phyloP scores from a whole-genome alignment of 2,888 invertebrate species.

The Eulithis prunata region DNA sequence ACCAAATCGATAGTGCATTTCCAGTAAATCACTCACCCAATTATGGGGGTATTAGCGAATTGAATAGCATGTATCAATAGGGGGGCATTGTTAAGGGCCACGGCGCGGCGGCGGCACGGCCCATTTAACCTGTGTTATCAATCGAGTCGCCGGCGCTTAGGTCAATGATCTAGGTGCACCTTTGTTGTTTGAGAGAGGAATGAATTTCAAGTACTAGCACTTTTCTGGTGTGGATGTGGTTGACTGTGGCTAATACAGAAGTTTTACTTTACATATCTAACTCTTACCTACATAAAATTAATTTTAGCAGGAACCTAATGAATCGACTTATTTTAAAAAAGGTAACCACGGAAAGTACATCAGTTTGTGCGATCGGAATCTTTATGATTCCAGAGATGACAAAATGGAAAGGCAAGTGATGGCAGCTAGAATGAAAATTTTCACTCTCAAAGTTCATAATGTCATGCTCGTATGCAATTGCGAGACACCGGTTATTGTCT shows the following conservation, averaged over 20 bases:
- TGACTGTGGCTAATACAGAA: too few species aligned
- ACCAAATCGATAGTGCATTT: slow-evolving; percentile 53
- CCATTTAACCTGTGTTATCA: slow-evolving; percentile 77
- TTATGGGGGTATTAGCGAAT: slow-evolving; percentile 77
- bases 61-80: slow-evolving; percentile 75
- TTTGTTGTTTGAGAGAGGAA: slow-evolving; percentile 30
- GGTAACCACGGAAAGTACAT: not conserved
- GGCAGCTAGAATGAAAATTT: slow-evolving; percentile 21
- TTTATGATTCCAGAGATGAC: not conserved
- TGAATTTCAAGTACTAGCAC: not conserved
- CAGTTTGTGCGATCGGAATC: too few species aligned
- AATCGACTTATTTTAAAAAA: not conserved
- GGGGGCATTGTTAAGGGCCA: slow-evolving; percentile 65
- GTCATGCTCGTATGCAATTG: slow-evolving; percentile 54
- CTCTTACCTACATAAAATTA: too few species aligned
- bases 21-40: slow-evolving; percentile 75
- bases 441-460: slow-evolving; percentile 44
- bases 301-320: too few species aligned
- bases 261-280: too few species aligned
- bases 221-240: too few species aligned
- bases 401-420: slow-evolving; percentile 13
- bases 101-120: slow-evolving; percentile 63
- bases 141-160: slow-evolving; percentile 62
- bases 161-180: slow-evolving; percentile 65
- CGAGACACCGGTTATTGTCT: slow-evolving; percentile 61